phyloP scores from a whole-genome alignment of 2,797 vertebrate species.

The Mus minutoides region DNA sequence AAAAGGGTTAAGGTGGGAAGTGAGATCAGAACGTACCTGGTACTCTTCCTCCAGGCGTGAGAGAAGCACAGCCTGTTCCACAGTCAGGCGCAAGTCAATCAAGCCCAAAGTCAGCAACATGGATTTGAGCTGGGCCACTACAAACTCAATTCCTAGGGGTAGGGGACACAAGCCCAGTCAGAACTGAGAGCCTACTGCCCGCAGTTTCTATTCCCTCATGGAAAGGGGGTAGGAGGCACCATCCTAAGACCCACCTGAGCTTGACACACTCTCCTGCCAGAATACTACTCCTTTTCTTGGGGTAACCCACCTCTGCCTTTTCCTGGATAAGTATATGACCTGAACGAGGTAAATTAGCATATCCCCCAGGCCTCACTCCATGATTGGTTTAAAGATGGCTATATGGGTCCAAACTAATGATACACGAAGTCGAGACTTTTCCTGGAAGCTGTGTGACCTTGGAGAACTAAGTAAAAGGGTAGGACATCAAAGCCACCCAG shows the following conservation, averaged over 20 bases:
- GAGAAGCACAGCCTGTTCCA: constrained; percentile 95
- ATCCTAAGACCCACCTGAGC: background rate
- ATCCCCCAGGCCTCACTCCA: background rate
- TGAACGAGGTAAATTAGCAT: background rate
- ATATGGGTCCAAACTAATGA: background rate
- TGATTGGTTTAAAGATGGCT: background rate
- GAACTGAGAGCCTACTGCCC: background rate
- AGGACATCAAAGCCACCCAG: background rate
- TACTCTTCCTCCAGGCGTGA: constrained; percentile 97
- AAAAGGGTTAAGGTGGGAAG: background rate
- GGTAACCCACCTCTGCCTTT: background rate
- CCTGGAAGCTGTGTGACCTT: background rate
- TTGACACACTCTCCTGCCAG: background rate
- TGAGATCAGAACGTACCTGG: constrained; percentile 89
- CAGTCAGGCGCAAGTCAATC: constrained; percentile 93
- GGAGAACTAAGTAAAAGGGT: background rate
- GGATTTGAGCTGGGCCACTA: constrained; percentile 97
- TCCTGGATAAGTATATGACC: background rate
- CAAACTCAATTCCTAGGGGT: constrained; percentile 94
- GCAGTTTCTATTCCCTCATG: background rate
- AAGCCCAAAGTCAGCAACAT: constrained; percentile 93
- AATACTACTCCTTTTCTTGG: background rate
- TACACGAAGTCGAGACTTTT: background rate
- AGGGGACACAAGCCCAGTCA: constrained; percentile 69
- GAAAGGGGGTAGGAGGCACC: background rate